Evolutionary conservation across 2,113 vertebrate genomes (phyloP).

Genomic region (Dendrocopos noguchii): DNA sequence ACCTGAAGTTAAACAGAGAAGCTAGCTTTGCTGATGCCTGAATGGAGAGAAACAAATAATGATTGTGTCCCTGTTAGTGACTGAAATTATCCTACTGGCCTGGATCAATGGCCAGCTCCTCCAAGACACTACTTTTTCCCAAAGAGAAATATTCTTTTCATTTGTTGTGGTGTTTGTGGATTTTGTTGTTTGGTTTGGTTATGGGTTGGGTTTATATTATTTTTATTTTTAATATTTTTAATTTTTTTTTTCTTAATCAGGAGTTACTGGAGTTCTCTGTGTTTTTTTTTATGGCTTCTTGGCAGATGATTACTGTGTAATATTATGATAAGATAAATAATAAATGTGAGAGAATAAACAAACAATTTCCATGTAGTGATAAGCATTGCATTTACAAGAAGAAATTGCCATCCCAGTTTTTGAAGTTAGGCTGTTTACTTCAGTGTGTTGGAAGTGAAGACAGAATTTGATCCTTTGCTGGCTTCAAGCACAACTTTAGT

Average conservation of each 20-base stretch:
- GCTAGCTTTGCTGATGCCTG: background rate
- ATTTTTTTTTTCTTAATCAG: background rate
- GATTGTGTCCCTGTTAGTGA: background rate
- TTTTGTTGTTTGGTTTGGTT: no score
- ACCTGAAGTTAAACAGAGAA: background rate
- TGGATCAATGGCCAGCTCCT: background rate
- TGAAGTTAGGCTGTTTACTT: background rate
- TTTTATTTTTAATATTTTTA: no score
- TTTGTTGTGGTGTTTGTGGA: background rate
- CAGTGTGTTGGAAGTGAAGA: background rate
- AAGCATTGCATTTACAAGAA: background rate
- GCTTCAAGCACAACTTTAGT: background rate
- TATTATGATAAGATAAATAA: background rate
- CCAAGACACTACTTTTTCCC: background rate
- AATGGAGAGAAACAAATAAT: background rate
- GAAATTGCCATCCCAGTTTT: background rate
- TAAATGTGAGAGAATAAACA: background rate
- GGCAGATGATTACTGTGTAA: background rate
- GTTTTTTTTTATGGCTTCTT: background rate
- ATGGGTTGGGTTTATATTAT: no score
- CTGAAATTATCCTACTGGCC: background rate
- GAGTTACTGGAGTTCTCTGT: background rate
- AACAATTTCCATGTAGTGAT: background rate
- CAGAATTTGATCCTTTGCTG: background rate
- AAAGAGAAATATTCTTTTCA: background rate